phyloP scores from a whole-genome alignment of 2,797 vertebrate species.

The Acanthurus lineatus region DNA sequence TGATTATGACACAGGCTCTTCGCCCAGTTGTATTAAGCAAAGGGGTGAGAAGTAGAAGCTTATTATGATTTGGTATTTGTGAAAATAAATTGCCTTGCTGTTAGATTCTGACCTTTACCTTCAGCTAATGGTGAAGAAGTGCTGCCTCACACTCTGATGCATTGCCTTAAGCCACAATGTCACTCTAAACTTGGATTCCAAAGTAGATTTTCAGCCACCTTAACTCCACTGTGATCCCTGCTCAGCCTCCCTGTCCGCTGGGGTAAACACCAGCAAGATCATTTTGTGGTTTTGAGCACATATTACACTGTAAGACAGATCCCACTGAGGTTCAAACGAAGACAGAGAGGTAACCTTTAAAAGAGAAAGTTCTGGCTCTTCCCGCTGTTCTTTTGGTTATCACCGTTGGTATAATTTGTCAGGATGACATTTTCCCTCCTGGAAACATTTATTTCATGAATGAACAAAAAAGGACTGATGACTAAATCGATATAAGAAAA shows the following conservation, averaged over 20 bases:
- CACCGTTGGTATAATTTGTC: too few relatives aligned
- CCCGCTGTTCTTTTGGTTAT: too few relatives aligned
- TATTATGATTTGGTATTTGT: constrained; percentile 64
- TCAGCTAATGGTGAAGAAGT: constrained; percentile 49
- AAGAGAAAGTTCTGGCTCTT: not conserved
- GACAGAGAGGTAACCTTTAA: not conserved
- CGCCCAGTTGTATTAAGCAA: constrained; percentile 27
- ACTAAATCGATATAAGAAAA: too few relatives aligned
- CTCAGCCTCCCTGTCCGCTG: not conserved
- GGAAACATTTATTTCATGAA: too few relatives aligned
- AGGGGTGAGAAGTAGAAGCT: constrained; percentile 28
- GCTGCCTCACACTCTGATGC: constrained; percentile 33
- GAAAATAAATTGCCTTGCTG: constrained; percentile 60
- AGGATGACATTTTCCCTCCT: too few relatives aligned
- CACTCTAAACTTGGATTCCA: constrained; percentile 30
- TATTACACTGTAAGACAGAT: not conserved
- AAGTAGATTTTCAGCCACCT: constrained; percentile 10
- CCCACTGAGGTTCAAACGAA: not conserved
- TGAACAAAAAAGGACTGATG: too few relatives aligned
- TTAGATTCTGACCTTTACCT: constrained; percentile 68
- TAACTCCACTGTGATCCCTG: constrained; percentile 3
- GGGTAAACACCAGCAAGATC: not conserved
- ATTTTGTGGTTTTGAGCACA: not conserved
- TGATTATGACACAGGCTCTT: constrained; percentile 29
- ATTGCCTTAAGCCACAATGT: constrained; percentile 30